Percentiles rank a stretch among this genome's conserved stretches.
Evolutionary conservation across 2,888 invertebrate genomes (phyloP).

Genomic region (Drosophila barbarae): DNA sequence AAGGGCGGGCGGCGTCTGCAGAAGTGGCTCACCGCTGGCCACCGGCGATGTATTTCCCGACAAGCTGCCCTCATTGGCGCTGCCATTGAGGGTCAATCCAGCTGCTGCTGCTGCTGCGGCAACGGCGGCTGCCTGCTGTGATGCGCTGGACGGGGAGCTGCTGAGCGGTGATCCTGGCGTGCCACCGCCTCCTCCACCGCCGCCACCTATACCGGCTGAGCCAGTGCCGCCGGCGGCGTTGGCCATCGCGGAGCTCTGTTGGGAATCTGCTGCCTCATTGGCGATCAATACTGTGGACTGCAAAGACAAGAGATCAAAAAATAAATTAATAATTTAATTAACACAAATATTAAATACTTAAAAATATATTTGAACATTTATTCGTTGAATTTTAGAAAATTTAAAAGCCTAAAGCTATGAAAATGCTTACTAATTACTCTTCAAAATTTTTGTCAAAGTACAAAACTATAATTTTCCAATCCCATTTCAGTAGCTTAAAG

Average conservation of each 20-base stretch:
- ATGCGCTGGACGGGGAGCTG: slow-evolving; percentile 68
- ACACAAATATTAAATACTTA: too few species aligned
- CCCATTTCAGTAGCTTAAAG: slow-evolving; percentile 7
- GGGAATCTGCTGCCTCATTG: slow-evolving; percentile 81
- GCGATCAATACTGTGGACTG: slow-evolving; percentile 80
- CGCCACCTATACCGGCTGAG: slow-evolving; percentile 27
- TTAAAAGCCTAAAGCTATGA: background rate
- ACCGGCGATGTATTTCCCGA: slow-evolving; percentile 70
- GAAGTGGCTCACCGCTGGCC: slow-evolving; percentile 62
- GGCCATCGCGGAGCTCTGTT: slow-evolving; percentile 64
- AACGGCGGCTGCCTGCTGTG: slow-evolving; percentile 39
- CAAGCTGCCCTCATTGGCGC: slow-evolving; percentile 57
- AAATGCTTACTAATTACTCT: background rate
- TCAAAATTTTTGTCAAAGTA: background rate
- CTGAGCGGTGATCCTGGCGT: slow-evolving; percentile 67
- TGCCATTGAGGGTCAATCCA: slow-evolving; percentile 52
- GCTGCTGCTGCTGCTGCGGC: slow-evolving; percentile 22
- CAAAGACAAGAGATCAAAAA: slow-evolving; percentile 27
- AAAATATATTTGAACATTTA: too few species aligned
- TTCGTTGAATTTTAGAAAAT: background rate
- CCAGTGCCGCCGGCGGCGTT: slow-evolving; percentile 43
- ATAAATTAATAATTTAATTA: slow-evolving; percentile 26
- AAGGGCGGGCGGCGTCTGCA: slow-evolving; percentile 63
- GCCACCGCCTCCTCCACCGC: slow-evolving; percentile 48
- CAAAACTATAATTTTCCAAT: slow-evolving; percentile 16